Evolutionary conservation across 2,113 vertebrate genomes (phyloP), one percentile per base, ranked within the genome.

Genomic region (Mola mola): DNA sequence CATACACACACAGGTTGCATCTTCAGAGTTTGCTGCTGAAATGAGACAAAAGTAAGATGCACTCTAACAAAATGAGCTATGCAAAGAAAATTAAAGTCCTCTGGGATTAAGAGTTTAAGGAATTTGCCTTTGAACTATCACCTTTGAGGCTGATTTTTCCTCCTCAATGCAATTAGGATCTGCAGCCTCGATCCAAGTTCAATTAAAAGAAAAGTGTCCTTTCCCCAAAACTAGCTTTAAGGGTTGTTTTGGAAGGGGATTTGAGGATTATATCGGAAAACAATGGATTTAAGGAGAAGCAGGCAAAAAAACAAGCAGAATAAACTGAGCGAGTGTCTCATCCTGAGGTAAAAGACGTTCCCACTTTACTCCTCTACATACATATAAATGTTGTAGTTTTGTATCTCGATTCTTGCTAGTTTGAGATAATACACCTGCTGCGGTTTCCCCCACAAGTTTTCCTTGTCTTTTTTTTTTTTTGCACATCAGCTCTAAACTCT

Each of bases 401-500:
- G 48, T 6, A 20, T 46, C 22, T 48, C 43, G 11, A 46, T 70
- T 72, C 19, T 28, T 33, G 29, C 19, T 28, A 8, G 38, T 82
- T 63, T 20, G 29, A 44, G 65, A 64, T 53, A 64, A 61, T n/a
- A 13, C 58, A 66, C 20, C 36, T 59, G 5, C 53, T 24, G 34
- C 24, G 8, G 9, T 12, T 13, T 29, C 3, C 5, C 6, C 19
- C 22, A 8, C 5, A 1, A 12, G 19, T 49, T 46, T 16, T 40
- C 19, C 28, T 44, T 22, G 42, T 17, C 31, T 38, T 1, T 1
- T 8, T 31, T 25, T 66, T 31, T 44, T 48, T 55, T 61, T 62
- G 31, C 57, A 48, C 9, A 49, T 76, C 82, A 78, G 79, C 70
- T 78, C 47, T 64, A 83, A 84, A 73, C 53, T 72, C 16, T 33